Evolutionary conservation across 2,888 invertebrate genomes (phyloP).

Genomic region (Linnaemya tessellans): DNA sequence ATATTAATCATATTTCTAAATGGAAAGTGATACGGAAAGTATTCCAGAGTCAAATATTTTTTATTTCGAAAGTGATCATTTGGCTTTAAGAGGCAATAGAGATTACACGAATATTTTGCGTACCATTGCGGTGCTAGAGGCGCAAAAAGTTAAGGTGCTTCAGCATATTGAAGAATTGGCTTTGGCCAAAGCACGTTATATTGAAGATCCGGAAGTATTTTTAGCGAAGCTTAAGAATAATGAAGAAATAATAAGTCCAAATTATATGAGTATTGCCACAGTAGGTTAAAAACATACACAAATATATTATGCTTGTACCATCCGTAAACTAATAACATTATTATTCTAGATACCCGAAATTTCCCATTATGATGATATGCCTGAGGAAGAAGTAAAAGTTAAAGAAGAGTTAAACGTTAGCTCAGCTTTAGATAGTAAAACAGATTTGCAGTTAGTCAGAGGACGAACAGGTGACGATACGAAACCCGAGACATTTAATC

Average conservation of each 20-base stretch:
- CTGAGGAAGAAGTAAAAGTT: conserved; percentile 54
- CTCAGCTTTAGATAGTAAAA: conserved; percentile 30
- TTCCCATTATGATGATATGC: conserved; percentile 67
- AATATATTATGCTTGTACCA: too few species aligned
- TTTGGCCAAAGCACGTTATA: conserved; percentile 86
- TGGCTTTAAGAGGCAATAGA: conserved; percentile 92
- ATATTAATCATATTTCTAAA: background rate
- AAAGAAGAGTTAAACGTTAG: conserved; percentile 61
- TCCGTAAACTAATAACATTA: background rate
- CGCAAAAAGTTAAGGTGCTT: conserved; percentile 87
- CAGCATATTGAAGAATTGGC: conserved; percentile 89
- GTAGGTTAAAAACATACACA: conserved; percentile 70
- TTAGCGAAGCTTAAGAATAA: conserved; percentile 90
- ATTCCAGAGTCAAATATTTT: conserved; percentile 84
- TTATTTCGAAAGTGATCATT: conserved; percentile 94
- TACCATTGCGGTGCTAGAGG: conserved; percentile 90
- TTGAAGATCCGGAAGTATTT: conserved; percentile 89
- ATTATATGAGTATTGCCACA: conserved; percentile 77
- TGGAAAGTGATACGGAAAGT: conserved; percentile 66
- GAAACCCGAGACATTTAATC: too few species aligned
- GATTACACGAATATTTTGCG: conserved; percentile 92
- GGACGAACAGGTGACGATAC: conserved; percentile 88
- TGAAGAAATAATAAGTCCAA: conserved; percentile 88
- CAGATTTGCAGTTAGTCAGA: conserved; percentile 83
- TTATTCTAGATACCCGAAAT: conserved; percentile 77